Conservation (phyloP, 92 coral and sea anemone genomes). For the Epizoanthus rinbou region DNA sequence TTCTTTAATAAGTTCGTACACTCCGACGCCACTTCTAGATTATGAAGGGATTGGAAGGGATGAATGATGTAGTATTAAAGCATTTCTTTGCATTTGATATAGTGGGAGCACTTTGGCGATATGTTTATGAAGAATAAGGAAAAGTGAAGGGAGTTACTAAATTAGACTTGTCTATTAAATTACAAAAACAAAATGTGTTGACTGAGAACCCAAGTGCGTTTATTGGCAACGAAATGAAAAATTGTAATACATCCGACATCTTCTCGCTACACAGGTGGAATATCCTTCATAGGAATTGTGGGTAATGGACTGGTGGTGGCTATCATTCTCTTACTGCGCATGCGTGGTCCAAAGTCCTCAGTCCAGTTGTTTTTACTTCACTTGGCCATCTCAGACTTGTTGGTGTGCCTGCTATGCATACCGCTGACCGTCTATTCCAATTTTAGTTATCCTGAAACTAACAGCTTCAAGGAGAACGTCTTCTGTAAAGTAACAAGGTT, state of each 20-base stretch:
- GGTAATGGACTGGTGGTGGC: constrained; percentile 70
- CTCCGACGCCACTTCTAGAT: no score
- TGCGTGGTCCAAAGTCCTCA: constrained; percentile 59
- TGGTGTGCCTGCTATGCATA: constrained; percentile 66
- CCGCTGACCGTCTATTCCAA: constrained; percentile 69
- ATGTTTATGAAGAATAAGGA: no score
- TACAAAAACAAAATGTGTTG: no score
- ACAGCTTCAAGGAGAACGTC: constrained; percentile 30
- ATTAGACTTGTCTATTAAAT: no score
- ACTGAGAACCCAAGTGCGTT: no score
- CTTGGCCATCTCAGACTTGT: constrained; percentile 68
- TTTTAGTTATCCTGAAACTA: constrained; percentile 55
- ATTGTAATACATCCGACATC: neutral
- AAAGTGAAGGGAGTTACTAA: no score
- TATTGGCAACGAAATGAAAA: no score
- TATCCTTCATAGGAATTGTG: constrained; percentile 52
- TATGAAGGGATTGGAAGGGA: no score
- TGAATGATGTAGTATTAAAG: no score
- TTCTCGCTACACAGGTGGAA: constrained; percentile 40
- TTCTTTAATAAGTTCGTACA: no score
- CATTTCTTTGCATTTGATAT: no score
- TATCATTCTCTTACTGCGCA: constrained; percentile 54
- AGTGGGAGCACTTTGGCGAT: no score
- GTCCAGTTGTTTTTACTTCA: constrained; percentile 67
- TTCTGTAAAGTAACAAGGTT: constrained; percentile 60